Evolutionary conservation across 2,888 invertebrate genomes (phyloP), one percentile per base, ranked within the genome.

Genomic region (Acleris cristana): DNA sequence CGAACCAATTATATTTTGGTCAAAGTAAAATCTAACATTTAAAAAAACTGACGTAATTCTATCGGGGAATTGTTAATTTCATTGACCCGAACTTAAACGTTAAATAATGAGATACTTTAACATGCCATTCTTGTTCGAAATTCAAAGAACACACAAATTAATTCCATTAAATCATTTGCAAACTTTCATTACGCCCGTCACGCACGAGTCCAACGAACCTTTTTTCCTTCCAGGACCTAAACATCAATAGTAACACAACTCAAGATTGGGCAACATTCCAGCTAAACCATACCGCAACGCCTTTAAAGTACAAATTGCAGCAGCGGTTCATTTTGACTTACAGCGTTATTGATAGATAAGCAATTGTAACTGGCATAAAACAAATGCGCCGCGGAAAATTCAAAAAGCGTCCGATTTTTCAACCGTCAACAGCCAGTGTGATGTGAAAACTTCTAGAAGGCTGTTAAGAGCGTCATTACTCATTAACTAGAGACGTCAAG

Each of bases 101-200:
- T 48, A 48, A 18, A 48, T 48, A 18, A n/a, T 7, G 18, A 48
- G n/a, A 48, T 48, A 48, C 48, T 26, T 45, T 51, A 56, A 10
- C 16, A 14, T 4, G 26, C 30, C 30, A 55, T 61, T 62, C 67
- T 58, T 48, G 40, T 67, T 53, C 63, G 44, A 48, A 62, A 58
- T 67, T 67, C 67, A 63, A 48, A 67, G 67, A 58, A 67, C 57
- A 44, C 14, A 49, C 62, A 23, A 67, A 63, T 49, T 53, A 19
- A 63, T 63, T 67, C 48, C 58, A 54, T 58, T 62, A 53, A 49
- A 58, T 67, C 57, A 67, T 63, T 63, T 63, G 67, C 53, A 60
- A 60, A 61, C 54, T 55, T 48, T 60, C 60, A 44, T 53, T 52
- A 67, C 48, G 23, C 58, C 53, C n/a, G 48, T 58, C 67, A 67